A percentile compares a stretch with the other conserved stretches of the same genome.
Evolutionary conservation across 2,113 vertebrate species (phyloP).

Genomic region (Osmerus mordax): DNA sequence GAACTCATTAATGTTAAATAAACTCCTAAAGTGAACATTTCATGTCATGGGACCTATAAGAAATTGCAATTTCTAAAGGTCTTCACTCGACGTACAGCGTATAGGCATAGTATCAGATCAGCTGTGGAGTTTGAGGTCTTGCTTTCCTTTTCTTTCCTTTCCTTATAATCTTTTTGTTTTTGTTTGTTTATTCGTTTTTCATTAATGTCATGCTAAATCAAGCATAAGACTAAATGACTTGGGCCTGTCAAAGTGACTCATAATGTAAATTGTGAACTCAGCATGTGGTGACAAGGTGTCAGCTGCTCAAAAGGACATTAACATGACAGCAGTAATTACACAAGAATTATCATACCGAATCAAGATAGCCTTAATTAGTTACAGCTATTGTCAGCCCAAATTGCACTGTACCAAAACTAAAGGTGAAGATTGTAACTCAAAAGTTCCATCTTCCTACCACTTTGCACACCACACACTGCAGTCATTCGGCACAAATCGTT

Average conservation of each 20-base stretch:
- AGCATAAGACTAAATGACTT: constrained; percentile 52
- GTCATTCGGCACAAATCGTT: no score
- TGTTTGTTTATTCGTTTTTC: constrained; percentile 31
- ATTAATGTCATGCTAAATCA: constrained; percentile 52
- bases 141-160: constrained; percentile 8
- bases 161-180: constrained; percentile 29
- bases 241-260: constrained; percentile 55
- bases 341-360: constrained; percentile 30
- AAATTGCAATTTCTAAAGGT: no score
- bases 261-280: constrained; percentile 53
- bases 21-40: no score
- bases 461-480: no score
- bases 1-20: no score
- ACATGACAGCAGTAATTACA: constrained; percentile 48
- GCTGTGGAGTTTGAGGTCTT: neutral
- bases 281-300: constrained; percentile 58
- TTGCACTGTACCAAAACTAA: neutral
- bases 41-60: no score
- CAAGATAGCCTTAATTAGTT: constrained; percentile 15
- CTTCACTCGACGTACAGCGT: no score
- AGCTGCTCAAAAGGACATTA: constrained; percentile 49
- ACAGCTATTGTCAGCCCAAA: neutral
- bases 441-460: no score
- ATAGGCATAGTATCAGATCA: constrained; percentile 7
- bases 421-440: neutral